Evolutionary conservation across 2,888 invertebrate species (phyloP), one percentile per base, ranked within the genome.

Genomic region (Brachyptera putata): DNA sequence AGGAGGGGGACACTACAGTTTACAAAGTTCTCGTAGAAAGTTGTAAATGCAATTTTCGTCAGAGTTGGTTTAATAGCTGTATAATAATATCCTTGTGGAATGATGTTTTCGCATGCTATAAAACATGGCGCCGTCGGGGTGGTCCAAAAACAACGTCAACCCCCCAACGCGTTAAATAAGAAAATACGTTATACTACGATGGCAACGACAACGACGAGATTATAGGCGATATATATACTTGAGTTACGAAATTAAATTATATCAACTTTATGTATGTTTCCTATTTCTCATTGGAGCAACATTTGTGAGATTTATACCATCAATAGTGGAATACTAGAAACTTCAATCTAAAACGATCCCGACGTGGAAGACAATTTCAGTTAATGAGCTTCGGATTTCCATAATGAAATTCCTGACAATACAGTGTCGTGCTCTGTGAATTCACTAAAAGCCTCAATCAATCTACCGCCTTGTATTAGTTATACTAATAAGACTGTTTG

Each of bases 21-120:
- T n/a, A n/a, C n/a, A n/a, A n/a, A n/a, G n/a, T n/a, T n/a, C n/a
- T n/a, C n/a, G n/a, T n/a, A n/a, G n/a, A n/a, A 26, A 50, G 30
- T 50, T 50, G 49, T 50, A 50, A 50, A 50, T 50, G 49, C 49
- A 50, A 50, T 50, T 50, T 50, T 50, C 49, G 49, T 50, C 5
- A 21, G 49, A 25, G 26, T 30, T 50, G 16, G 49, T 50, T 50
- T 50, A 50, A 50, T 30, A 24, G 22, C 26, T 50, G 49, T 50
- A 26, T 50, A 30, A 50, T 50, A 41, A 50, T 30, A 25, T 9
- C 13, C 26, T 25, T 26, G 49, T 49, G 49, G 49, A 50, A 50
- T 50, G 30, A 24, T 50, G 49, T 50, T 50, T 26, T 50, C 30
- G 30, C 16, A 18, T 3, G 26, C 49, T n/a, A 50, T 50, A 50